Percentiles rank a stretch among this genome's conserved stretches.
These are phyloP conservation scores for Sebastes fasciatus DNA, from an alignment of 2,113 vertebrate species.

Conservation along the genomic window DNA sequence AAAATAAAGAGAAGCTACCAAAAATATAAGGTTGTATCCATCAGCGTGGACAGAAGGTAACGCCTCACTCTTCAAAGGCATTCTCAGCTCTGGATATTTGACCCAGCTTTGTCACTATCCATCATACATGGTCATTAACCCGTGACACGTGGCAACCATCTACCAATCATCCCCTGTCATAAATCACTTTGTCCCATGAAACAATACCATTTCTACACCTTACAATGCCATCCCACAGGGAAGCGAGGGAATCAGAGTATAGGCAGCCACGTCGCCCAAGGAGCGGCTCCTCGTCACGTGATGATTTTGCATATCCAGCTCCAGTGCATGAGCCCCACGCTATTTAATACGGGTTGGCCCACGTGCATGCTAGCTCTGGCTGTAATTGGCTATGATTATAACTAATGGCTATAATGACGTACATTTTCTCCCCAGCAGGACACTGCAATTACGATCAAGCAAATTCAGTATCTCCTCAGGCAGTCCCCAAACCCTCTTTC, in stretches of 20 bases:
- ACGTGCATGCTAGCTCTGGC: constrained; percentile 72
- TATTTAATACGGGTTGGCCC: constrained; percentile 42
- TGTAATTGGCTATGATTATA: constrained; percentile 89
- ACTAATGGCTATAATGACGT: constrained; percentile 91
- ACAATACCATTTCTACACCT: constrained; percentile 35
- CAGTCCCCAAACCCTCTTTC: constrained; percentile 64
- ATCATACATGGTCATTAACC: constrained; percentile 69
- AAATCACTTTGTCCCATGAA: constrained; percentile 58
- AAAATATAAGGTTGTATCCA: neutral
- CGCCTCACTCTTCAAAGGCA: constrained; percentile 30
- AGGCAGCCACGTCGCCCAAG: neutral
- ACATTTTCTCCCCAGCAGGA: constrained; percentile 88
- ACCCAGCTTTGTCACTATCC: constrained; percentile 62
- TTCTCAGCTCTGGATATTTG: constrained; percentile 45
- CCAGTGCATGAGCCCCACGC: neutral
- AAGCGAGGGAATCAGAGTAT: constrained; percentile 29
- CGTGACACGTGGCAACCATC: constrained; percentile 54
- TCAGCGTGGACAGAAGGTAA: constrained; percentile 1
- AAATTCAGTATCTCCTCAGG: constrained; percentile 87
- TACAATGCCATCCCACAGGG: constrained; percentile 31
- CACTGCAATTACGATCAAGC: constrained; percentile 89
- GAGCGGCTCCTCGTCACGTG: constrained; percentile 7
- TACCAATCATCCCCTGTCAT: constrained; percentile 55
- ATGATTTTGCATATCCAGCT: constrained; percentile 10
- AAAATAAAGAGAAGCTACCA: constrained; percentile 25